Base-by-base conservation (phyloP, 2,888 invertebrate genomes). In the Macrostomum cliftonense region DNA sequence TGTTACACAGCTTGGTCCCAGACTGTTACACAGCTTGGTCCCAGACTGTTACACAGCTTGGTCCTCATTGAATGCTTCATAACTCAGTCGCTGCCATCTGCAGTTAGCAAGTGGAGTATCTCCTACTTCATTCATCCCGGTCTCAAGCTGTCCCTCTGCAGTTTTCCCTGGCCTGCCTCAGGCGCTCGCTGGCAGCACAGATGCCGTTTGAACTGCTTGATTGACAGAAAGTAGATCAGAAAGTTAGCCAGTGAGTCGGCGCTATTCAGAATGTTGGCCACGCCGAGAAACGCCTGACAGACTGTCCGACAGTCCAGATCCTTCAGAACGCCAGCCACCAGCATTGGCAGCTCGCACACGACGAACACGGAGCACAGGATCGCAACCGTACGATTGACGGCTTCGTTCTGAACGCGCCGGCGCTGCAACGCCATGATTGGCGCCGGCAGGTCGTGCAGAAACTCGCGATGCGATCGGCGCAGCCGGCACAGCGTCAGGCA, bases 251-350 rank as follows among this genome's bases (percentile, higher is more conserved):
- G 11, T 4, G 43, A 43, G 9, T 43, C 43, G 5, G 28, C 21
- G 43, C 28, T 43, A 20, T 20, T 43, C 21, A 43, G 43, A 43
- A 43, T 17, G 28, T 43, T 43, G 4, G 43, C 43, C n/a, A 43
- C 28, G 14, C 43, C 43, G 5, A n/a, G 21, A n/a, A 43, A 43
- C 17, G 9, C 43, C 14, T 43, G 21, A n/a, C 43, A 43, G 28
- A 9, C 28, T 9, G 9, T 4, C 28, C 9, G 28, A 9, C 28
- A 28, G 28, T 28, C 28, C 16, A 17, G 20, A 17, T 36, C 21
- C 21, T 17, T 43, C 17, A 43, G 28, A 5, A 43, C 28, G 20
- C 43, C 43, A 20, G 43, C 43, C 17, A 17, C 43, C 20, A 43
- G 28, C 43, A 43, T 43, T 9, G 43, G 43, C 14, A 43, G 43